Evolutionary conservation across 2,888 invertebrate species (phyloP).

Genomic region (Actias luna): DNA sequence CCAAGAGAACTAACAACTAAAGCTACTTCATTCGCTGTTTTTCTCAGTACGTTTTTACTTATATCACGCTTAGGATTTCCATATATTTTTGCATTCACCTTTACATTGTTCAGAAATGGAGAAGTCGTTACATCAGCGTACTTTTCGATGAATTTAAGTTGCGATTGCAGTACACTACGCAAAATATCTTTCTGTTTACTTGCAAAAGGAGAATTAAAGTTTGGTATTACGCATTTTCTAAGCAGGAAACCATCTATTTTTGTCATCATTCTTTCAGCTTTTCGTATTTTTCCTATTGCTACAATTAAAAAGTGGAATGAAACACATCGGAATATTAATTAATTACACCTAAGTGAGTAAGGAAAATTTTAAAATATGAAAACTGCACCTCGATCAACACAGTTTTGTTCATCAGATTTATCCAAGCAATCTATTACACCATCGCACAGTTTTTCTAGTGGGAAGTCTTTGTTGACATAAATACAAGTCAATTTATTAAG

Average conservation of each 20-base stretch:
- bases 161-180: constrained; percentile 39
- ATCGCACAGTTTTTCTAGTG: constrained; percentile 55
- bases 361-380: constrained; percentile 7
- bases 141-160: constrained; percentile 46
- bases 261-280: constrained; percentile 39
- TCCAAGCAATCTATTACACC: constrained; percentile 52
- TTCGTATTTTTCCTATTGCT: constrained; percentile 45
- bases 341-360: too few species aligned
- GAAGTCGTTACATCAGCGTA: constrained; percentile 26
- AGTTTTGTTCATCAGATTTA: constrained; percentile 57
- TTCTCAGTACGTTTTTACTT: constrained; percentile 25
- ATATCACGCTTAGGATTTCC: neutral
- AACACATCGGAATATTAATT: too few species aligned
- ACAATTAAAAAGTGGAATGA: neutral
- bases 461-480: constrained; percentile 35
- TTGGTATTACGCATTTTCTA: constrained; percentile 39
- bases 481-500: constrained; percentile 49
- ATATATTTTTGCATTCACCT: too few species aligned
- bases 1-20: constrained; percentile 47
- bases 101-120: neutral
- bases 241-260: constrained; percentile 41
- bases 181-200: constrained; percentile 41
- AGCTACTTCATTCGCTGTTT: constrained; percentile 42
- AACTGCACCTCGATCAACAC: constrained; percentile 48
- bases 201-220: constrained; percentile 32